These are phyloP conservation scores for Drusus annulatus DNA, from an alignment of 1,140 invertebrate genomes.

Conservation along the genomic window DNA sequence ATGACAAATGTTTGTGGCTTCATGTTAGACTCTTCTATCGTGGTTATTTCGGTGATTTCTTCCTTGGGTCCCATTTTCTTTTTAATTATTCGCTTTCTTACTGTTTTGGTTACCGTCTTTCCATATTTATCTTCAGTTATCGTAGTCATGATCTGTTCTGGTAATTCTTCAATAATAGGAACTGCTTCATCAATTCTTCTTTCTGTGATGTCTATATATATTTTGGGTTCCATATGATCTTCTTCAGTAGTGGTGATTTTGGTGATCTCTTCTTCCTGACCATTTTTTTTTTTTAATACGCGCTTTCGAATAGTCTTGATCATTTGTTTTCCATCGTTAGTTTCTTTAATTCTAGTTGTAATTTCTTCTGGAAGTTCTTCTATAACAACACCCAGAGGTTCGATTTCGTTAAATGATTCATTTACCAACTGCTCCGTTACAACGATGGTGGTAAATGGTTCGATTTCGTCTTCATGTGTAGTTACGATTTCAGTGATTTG, in stretches of 20 bases:
- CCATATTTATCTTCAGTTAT: conserved; percentile 35
- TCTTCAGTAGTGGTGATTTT: neutral
- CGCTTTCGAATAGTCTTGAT: neutral
- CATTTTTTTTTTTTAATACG: conserved; percentile 1
- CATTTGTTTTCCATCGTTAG: neutral
- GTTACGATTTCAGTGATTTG: conserved; percentile 66
- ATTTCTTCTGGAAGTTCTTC: conserved; percentile 61
- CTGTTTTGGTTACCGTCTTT: neutral
- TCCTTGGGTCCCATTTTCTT: conserved; percentile 9
- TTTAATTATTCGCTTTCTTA: conserved; percentile 5
- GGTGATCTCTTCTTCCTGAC: conserved; percentile 7
- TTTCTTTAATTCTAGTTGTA: neutral
- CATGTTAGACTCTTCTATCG: neutral
- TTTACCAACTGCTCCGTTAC: conserved; percentile 50
- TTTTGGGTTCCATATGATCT: conserved; percentile 1
- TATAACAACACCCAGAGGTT: conserved; percentile 52
- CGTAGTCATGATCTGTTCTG: conserved; percentile 54
- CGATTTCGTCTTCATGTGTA: conserved; percentile 63
- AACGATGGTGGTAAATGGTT: neutral
- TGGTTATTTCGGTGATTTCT: conserved; percentile 30
- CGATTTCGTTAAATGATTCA: conserved; percentile 3
- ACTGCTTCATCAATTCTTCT: neutral
- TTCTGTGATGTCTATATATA: neutral
- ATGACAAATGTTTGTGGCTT: neutral
- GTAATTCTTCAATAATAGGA: conserved; percentile 10